Percentiles rank a stretch among this genome's conserved stretches.
Conservation (phyloP, 2,888 invertebrate genomes). For the Busseola fusca region DNA sequence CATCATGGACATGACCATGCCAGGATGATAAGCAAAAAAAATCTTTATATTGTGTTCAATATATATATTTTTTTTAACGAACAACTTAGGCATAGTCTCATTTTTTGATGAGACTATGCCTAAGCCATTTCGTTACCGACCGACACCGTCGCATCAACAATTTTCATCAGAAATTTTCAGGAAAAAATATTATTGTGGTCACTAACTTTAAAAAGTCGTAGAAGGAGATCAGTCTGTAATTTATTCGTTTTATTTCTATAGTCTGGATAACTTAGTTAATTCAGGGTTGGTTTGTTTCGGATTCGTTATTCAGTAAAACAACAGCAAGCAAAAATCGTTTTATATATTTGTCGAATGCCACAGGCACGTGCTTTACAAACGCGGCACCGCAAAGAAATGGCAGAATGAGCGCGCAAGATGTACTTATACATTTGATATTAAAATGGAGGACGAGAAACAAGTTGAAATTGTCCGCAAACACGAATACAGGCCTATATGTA, state of each 20-base stretch:
- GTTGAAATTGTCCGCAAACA: conserved; percentile 5
- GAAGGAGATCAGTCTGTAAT: background rate
- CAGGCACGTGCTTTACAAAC: background rate
- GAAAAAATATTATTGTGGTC: no score
- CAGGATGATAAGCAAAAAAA: background rate
- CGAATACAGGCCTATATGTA: conserved; percentile 9
- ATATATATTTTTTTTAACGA: no score
- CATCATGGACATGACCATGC: background rate
- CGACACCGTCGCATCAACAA: background rate
- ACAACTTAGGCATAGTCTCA: no score
- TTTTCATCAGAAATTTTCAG: no score
- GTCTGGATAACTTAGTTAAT: background rate
- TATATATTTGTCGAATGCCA: background rate
- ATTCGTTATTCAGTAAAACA: background rate
- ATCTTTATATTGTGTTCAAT: background rate
- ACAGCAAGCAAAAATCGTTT: fast-evolving
- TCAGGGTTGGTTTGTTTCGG: background rate
- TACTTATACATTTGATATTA: background rate
- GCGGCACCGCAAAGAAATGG: background rate
- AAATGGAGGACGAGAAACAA: conserved; percentile 12
- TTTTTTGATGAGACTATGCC: no score
- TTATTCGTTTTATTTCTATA: background rate
- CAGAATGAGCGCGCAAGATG: background rate
- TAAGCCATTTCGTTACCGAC: no score
- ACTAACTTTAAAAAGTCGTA: background rate